Conservation (phyloP, 2,888 invertebrate species). For the Stratiomys singularior region DNA sequence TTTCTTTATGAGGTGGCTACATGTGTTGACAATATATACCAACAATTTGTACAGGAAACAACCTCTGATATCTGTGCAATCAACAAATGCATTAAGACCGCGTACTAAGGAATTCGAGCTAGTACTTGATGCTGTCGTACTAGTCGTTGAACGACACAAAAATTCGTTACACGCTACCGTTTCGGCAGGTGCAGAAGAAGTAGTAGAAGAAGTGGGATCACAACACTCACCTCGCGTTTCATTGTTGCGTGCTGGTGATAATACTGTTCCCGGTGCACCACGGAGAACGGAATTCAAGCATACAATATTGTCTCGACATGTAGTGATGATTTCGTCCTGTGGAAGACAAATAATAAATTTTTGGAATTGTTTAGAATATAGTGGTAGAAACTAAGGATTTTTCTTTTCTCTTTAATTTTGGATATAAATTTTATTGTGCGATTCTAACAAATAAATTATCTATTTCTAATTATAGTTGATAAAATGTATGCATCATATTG, state of each 20-base stretch:
- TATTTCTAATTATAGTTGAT: no score
- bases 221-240: slow-evolving; percentile 71
- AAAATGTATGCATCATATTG: no score
- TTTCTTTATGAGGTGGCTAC: slow-evolving; percentile 3
- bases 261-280: slow-evolving; percentile 66
- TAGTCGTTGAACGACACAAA: background rate
- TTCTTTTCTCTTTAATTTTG: no score
- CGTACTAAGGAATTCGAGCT: slow-evolving; percentile 64
- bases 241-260: slow-evolving; percentile 69
- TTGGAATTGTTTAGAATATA: no score
- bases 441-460: no score
- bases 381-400: no score
- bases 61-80: slow-evolving; percentile 58
- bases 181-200: background rate
- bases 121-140: slow-evolving; percentile 53
- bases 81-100: slow-evolving; percentile 62
- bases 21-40: slow-evolving; percentile 30
- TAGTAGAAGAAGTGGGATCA: background rate
- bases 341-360: slow-evolving; percentile 54
- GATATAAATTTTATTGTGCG: no score
- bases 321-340: slow-evolving; percentile 84
- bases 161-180: slow-evolving; percentile 8
- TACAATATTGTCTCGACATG: slow-evolving; percentile 87
- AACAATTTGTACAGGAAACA: slow-evolving; percentile 34
- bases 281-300: slow-evolving; percentile 78